Evolutionary conservation across 2,113 vertebrate genomes (phyloP).

Genomic region (Pelmatolapia mariae): DNA sequence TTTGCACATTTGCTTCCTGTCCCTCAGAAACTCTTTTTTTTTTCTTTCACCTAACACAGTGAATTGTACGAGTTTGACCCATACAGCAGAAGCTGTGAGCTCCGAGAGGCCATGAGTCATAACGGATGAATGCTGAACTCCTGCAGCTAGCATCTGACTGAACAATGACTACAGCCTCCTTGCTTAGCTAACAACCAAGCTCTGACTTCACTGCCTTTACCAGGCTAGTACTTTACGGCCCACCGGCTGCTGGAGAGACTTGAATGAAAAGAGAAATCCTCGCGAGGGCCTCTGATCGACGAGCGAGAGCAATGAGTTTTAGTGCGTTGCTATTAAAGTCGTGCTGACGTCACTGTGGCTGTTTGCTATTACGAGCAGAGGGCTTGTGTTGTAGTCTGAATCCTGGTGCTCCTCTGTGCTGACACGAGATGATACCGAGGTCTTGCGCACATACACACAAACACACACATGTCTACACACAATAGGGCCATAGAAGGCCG

Average conservation of each 20-base stretch:
- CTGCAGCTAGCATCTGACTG: conserved; percentile 39
- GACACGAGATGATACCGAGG: conserved; percentile 13
- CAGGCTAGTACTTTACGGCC: conserved; percentile 26
- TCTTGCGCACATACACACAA: conserved; percentile 8
- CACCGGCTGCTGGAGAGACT: conserved; percentile 2
- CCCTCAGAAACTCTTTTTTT: background rate
- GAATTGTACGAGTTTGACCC: background rate
- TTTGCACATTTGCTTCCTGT: background rate
- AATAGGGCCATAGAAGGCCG: background rate
- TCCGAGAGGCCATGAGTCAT: conserved; percentile 41
- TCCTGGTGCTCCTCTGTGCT: background rate
- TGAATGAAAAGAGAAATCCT: conserved; percentile 35
- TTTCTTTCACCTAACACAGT: background rate
- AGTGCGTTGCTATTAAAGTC: background rate
- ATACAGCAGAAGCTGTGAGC: conserved; percentile 2
- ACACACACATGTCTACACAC: background rate
- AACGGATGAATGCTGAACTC: conserved; percentile 36
- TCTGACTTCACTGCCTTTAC: conserved; percentile 42
- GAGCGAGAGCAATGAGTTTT: background rate
- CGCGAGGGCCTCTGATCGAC: background rate
- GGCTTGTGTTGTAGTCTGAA: background rate
- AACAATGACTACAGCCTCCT: conserved; percentile 38
- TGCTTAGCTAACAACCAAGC: conserved; percentile 25
- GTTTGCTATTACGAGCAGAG: background rate
- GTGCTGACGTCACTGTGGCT: conserved; percentile 9